Evolutionary conservation across 2,888 invertebrate species (phyloP).

Genomic region (Corbicula japonica): DNA sequence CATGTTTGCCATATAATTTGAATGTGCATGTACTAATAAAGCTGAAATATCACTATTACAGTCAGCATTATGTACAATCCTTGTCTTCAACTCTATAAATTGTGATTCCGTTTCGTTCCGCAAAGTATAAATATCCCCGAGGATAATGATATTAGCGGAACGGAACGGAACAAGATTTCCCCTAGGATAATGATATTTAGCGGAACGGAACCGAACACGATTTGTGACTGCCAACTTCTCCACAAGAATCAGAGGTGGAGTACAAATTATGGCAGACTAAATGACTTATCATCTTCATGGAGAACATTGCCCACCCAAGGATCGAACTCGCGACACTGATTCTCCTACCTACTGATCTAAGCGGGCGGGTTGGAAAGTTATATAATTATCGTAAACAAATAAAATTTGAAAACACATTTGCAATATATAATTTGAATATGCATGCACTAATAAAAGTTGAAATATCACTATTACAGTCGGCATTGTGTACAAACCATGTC

Average conservation of each 20-base stretch:
- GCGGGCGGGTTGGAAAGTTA: conserved; percentile 27
- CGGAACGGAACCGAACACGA: conserved; percentile 23
- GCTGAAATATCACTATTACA: too few relatives aligned
- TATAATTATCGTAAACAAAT: conserved; percentile 27
- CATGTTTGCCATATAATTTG: conserved; percentile 1
- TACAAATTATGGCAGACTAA: conserved; percentile 21
- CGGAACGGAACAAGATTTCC: conserved; percentile 29
- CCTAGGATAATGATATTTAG: conserved; percentile 22
- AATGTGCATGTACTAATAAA: conserved; percentile 1
- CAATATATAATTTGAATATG: conserved; percentile 20
- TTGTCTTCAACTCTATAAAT: too few relatives aligned
- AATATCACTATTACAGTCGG: conserved; percentile 12
- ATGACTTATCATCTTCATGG: conserved; percentile 22
- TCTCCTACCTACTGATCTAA: conserved; percentile 22
- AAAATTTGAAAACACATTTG: too few relatives aligned
- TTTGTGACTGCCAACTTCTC: too few relatives aligned
- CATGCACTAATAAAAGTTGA: conserved; percentile 16
- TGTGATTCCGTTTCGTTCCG: conserved; percentile 22
- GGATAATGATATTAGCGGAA: conserved; percentile 22
- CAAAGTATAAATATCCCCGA: conserved; percentile 22
- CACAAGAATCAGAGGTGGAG: conserved; percentile 12
- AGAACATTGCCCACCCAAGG: conserved; percentile 25
- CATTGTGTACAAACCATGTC: conserved; percentile 12
- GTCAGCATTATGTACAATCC: too few relatives aligned
- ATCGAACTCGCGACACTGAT: conserved; percentile 23